phyloP scores from a whole-genome alignment of 2,888 invertebrate species.

The Ommatoiulus sabulosus region DNA sequence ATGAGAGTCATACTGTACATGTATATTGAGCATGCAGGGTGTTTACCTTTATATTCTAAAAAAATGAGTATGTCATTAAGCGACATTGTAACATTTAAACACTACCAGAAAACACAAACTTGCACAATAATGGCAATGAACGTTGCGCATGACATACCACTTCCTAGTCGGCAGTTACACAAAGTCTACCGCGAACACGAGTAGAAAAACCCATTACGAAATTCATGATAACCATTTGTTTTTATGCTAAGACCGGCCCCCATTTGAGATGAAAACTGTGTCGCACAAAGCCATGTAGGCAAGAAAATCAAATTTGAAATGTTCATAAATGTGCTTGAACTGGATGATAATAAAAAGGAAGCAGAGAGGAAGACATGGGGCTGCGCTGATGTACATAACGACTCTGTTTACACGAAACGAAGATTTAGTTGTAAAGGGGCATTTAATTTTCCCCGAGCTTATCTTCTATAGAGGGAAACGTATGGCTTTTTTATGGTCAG shows the following conservation, averaged over 20 bases:
- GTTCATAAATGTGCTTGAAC: background rate
- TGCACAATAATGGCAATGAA: background rate
- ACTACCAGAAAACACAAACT: background rate
- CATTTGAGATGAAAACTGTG: slow-evolving; percentile 32
- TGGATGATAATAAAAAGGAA: slow-evolving; percentile 42
- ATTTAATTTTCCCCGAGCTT: slow-evolving; percentile 10
- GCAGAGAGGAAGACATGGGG: slow-evolving; percentile 28
- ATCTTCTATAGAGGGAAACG: background rate
- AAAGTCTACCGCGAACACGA: background rate
- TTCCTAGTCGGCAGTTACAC: background rate
- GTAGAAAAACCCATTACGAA: background rate
- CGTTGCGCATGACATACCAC: background rate
- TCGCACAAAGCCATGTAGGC: background rate
- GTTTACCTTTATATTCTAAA: background rate
- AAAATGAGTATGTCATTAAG: background rate
- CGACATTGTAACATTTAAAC: background rate
- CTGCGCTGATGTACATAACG: background rate
- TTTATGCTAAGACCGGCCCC: background rate
- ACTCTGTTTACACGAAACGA: slow-evolving; percentile 1
- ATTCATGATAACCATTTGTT: background rate
- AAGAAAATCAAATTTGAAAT: background rate
- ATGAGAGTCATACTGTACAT: background rate
- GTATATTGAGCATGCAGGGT: background rate
- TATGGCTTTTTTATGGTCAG: background rate
- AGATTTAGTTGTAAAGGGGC: slow-evolving; percentile 13